Evolutionary conservation across 2,113 vertebrate species (phyloP).

Genomic region (Nothoprocta pentlandii): DNA sequence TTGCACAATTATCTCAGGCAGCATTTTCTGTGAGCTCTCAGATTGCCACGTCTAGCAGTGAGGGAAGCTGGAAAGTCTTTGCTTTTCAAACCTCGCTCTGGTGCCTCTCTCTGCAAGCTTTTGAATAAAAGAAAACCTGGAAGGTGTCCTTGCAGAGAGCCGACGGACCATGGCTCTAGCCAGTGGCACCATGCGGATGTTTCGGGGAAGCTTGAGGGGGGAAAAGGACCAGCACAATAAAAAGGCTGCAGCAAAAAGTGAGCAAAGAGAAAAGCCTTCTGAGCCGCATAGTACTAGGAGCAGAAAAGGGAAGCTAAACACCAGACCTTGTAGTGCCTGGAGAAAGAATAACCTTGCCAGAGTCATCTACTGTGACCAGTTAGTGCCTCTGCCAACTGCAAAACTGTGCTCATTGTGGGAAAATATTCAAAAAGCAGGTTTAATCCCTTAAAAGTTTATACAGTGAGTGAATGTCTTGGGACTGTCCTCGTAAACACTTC

Average conservation of each 20-base stretch:
- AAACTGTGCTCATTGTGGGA: neutral
- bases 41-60: neutral
- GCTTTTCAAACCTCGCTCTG: neutral
- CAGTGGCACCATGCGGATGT: neutral
- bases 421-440: accelerated
- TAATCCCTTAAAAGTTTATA: neutral
- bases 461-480: neutral
- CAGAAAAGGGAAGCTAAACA: neutral
- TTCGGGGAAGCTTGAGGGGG: neutral
- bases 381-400: neutral
- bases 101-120: neutral
- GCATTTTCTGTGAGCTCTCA: neutral
- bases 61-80: neutral
- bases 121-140: conserved; percentile 4
- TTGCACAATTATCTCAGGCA: neutral
- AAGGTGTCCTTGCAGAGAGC: neutral
- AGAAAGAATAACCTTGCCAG: neutral
- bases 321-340: neutral
- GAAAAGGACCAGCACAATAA: neutral
- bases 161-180: neutral
- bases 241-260: neutral
- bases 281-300: neutral
- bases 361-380: neutral
- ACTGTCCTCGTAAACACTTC: neutral
- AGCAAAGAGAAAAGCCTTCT: neutral